A percentile compares a stretch with the other conserved stretches of the same genome.
Conservation (phyloP, 2,797 vertebrate genomes). For the Tympanoctomys barrerae region DNA sequence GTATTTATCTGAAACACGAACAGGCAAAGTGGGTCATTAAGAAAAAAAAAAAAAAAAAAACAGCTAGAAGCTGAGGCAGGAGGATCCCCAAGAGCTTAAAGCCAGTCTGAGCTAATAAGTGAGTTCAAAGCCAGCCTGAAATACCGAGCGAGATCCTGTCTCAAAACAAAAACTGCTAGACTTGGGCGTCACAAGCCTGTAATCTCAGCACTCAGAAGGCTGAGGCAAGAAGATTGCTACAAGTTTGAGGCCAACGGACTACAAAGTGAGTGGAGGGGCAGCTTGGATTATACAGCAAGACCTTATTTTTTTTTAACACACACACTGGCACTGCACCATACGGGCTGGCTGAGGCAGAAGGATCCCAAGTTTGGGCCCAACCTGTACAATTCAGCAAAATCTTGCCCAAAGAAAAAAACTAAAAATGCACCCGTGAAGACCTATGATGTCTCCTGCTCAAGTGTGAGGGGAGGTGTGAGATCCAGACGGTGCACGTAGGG, state of each 20-base stretch:
- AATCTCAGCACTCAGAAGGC: background rate
- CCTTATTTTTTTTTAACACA: no score
- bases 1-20: conserved; percentile 30
- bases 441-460: background rate
- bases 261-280: no score
- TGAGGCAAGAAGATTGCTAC: no score
- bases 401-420: background rate
- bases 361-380: background rate
- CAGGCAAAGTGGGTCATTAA: background rate
- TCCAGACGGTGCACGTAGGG: background rate
- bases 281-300: no score
- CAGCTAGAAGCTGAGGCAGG: background rate
- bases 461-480: background rate
- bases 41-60: background rate
- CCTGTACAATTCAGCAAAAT: background rate
- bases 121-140: background rate
- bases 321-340: background rate
- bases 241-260: no score
- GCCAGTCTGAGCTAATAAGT: background rate
- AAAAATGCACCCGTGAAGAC: background rate
- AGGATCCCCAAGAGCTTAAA: background rate
- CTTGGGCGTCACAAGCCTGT: background rate
- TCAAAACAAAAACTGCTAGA: background rate
- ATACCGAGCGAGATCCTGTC: background rate
- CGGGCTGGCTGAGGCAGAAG: background rate